phyloP scores from a whole-genome alignment of 1,140 invertebrate species.

The Psilanteris sp. region DNA sequence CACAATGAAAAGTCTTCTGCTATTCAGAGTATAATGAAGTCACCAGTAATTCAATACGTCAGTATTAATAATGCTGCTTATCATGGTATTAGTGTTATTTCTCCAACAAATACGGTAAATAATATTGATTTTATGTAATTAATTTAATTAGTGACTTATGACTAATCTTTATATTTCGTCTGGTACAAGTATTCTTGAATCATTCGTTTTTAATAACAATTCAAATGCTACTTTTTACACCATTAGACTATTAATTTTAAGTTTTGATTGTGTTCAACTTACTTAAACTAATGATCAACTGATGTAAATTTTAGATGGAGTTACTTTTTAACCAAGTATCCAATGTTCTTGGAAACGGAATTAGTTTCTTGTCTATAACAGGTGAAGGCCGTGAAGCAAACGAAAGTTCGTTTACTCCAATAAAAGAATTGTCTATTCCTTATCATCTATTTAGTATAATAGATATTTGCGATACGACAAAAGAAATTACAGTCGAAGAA shows the following conservation, averaged over 20 bases:
- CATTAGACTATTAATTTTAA: no score
- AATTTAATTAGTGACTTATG: no score
- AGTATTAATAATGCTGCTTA: slow-evolving; percentile 91
- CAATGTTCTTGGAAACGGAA: slow-evolving; percentile 92
- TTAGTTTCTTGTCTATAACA: slow-evolving; percentile 93
- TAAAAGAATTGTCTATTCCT: slow-evolving; percentile 91
- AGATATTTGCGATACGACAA: slow-evolving; percentile 96
- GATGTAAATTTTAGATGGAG: slow-evolving; percentile 71
- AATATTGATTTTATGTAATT: no score
- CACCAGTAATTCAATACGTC: slow-evolving; percentile 90
- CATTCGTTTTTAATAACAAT: no score
- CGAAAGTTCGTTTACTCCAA: slow-evolving; percentile 91
- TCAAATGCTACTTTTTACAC: no score
- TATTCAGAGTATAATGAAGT: slow-evolving; percentile 92
- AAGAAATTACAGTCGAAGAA: slow-evolving; percentile 94
- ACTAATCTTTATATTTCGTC: no score
- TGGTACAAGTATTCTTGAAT: no score
- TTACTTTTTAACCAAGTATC: slow-evolving; percentile 86
- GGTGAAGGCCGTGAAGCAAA: slow-evolving; percentile 94
- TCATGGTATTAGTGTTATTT: slow-evolving; percentile 95
- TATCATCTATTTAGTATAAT: slow-evolving; percentile 97
- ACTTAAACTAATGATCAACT: no score
- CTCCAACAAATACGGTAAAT: slow-evolving; percentile 88
- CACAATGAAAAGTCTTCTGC: slow-evolving; percentile 97
- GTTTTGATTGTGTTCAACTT: no score